These are phyloP conservation scores for Lichenostomus cassidix DNA, from an alignment of 2,113 vertebrate genomes.

Conservation along the genomic window DNA sequence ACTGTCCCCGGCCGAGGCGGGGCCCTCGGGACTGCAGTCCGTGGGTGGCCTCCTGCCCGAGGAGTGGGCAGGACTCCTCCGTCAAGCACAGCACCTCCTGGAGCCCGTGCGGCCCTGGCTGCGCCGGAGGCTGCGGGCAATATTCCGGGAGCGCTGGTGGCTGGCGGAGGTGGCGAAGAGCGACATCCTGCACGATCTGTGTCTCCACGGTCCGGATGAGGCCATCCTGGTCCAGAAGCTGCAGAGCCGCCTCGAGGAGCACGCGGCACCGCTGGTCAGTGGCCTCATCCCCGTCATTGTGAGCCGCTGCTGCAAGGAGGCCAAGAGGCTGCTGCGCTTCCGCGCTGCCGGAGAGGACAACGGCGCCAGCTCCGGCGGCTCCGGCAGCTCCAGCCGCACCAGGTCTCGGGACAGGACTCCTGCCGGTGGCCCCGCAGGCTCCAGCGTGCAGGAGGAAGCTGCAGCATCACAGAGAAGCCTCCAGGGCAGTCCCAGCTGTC, in stretches of 20 bases:
- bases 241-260: not conserved
- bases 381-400: not conserved
- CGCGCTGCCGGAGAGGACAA: fast-evolving
- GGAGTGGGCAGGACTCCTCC: not conserved
- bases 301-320: not conserved
- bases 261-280: not conserved
- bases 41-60: not conserved
- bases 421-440: not conserved
- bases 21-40: fast-evolving
- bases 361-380: not conserved
- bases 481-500: not conserved
- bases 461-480: not conserved
- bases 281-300: not conserved
- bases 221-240: not conserved
- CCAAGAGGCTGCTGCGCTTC: not conserved
- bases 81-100: fast-evolving
- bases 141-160: not conserved
- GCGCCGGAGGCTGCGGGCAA: not conserved
- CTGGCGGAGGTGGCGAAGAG: not conserved
- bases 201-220: fast-evolving
- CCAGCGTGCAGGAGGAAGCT: not conserved
- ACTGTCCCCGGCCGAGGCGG: not conserved
- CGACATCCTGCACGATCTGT: not conserved
- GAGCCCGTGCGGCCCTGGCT: not conserved
- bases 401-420: not conserved